Base-by-base conservation (phyloP, 2,797 vertebrate genomes). In the Peromyscus attwateri region DNA sequence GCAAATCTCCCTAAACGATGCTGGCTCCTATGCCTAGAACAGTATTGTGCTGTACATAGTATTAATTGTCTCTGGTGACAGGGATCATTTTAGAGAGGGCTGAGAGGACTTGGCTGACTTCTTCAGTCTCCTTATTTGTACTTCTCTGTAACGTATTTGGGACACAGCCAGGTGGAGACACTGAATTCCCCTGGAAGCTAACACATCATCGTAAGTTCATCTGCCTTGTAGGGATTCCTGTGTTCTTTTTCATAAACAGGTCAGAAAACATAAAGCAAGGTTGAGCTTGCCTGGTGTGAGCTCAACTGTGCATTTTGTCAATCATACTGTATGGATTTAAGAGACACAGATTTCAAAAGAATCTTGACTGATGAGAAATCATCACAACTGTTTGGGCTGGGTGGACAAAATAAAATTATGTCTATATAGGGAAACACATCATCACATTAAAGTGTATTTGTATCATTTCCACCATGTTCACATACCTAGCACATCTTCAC, bases 31-130 rank as follows among this genome's bases (percentile, higher is more conserved):
- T 97, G 98, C 73, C 95, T 97, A 98, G 98, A 97, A 97, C 89
- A 97, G 98, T 97, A 96, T 96, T 96, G 80, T 80, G 94, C 93
- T 95, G 82, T 98, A 96, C 23, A 10, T 96, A 92, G 92, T 97
- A 96, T 95, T 98, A 80, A 8, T 84, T 97, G 85, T 95, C 82
- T 96, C 98, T 97, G 91, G 87, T 98, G 98, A 96, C 98, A 98
- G 91, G 1, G 93, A 97, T 97, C 98, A 98, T 98, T 98, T 98
- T 98, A 98, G 97, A 98, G 76, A 95, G 77, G 34, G 96, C 85
- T 98, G 97, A 98, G 73, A 95, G 80, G 40, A 97, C 83, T 98
- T 98, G 97, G 96, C 97, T 97, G 89, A 92, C 97, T 97, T 95
- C 93, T 98, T 92, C 29, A 3, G 82, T 92, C 89, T 97, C 96